Percentiles rank a stretch among this genome's conserved stretches.
phyloP scores from a whole-genome alignment of 2,797 vertebrate species.

The Parauchenoglanis ngamensis region DNA sequence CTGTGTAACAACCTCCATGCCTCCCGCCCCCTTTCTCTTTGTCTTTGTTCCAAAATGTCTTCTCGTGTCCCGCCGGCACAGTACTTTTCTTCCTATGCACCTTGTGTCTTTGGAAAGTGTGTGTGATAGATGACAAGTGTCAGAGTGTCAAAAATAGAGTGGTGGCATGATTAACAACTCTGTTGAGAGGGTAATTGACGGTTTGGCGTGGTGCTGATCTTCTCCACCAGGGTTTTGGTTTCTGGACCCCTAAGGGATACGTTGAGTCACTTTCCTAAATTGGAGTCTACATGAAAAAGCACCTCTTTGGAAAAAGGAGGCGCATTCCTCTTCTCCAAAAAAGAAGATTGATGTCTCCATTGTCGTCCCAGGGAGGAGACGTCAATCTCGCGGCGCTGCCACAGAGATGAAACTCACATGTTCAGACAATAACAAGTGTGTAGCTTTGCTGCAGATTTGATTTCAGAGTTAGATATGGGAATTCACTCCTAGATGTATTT shows the following conservation, averaged over 20 bases:
- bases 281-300: conserved; percentile 64
- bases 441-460: conserved; percentile 25
- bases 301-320: conserved; percentile 71
- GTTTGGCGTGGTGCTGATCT: conserved; percentile 91
- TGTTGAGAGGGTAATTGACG: conserved; percentile 99
- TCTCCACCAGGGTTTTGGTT: conserved; percentile 92
- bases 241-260: conserved; percentile 86
- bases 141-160: conserved; percentile 95
- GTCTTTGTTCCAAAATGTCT: conserved; percentile 52
- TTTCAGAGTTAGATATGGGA: conserved; percentile 1
- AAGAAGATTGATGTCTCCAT: conserved; percentile 72
- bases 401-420: conserved; percentile 42
- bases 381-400: conserved; percentile 75
- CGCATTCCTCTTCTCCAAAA: conserved; percentile 64
- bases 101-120: conserved; percentile 82
- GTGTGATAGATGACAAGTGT: conserved; percentile 99
- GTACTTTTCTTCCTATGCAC: conserved; percentile 62
- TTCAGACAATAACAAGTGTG: conserved; percentile 34
- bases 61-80: conserved; percentile 33
- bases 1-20: conserved; percentile 54
- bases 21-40: conserved; percentile 60
- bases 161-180: conserved; percentile 98
- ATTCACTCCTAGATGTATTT: conserved; percentile 4
- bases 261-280: conserved; percentile 75
- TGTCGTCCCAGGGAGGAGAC: conserved; percentile 75